Evolutionary conservation across 2,888 invertebrate genomes (phyloP).

Genomic region (Pomacea canaliculata): DNA sequence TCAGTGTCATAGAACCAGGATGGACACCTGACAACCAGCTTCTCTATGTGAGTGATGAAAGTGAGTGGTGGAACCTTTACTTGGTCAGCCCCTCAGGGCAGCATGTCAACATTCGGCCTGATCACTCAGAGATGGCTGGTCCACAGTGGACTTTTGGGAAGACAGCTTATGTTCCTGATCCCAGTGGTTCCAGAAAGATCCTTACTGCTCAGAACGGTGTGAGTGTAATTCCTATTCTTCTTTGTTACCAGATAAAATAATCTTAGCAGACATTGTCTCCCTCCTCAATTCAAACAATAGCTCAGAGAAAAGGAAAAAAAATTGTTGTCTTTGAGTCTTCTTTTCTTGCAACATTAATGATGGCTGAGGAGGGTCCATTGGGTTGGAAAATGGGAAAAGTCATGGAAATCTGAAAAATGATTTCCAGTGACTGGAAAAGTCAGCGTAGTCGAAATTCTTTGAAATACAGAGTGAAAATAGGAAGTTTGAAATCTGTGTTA

Average conservation of each 20-base stretch:
- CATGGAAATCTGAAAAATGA: no score
- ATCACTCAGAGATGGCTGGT: conserved; percentile 55
- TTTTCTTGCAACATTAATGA: no score
- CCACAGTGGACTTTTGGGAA: conserved; percentile 66
- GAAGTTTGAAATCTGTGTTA: no score
- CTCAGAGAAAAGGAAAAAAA: no score
- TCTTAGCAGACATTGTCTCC: no score
- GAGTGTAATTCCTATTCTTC: neutral
- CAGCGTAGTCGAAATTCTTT: no score
- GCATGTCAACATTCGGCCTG: conserved; percentile 51
- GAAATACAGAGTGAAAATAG: no score
- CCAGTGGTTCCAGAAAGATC: conserved; percentile 47
- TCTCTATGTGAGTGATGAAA: conserved; percentile 65
- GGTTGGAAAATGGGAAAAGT: no score
- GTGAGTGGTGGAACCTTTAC: conserved; percentile 70
- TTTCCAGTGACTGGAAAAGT: no score
- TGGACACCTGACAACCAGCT: conserved; percentile 66
- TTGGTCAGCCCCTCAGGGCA: conserved; percentile 51
- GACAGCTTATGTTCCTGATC: conserved; percentile 55
- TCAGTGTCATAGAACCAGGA: conserved; percentile 65
- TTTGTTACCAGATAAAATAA: neutral
- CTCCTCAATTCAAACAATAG: no score
- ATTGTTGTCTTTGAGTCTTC: no score
- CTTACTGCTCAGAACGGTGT: conserved; percentile 37
- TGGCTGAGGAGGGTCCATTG: no score